Percentiles rank a stretch among this genome's conserved stretches.
Evolutionary conservation across 2,113 vertebrate genomes (phyloP).

Genomic region (Erythrocebus patas): DNA sequence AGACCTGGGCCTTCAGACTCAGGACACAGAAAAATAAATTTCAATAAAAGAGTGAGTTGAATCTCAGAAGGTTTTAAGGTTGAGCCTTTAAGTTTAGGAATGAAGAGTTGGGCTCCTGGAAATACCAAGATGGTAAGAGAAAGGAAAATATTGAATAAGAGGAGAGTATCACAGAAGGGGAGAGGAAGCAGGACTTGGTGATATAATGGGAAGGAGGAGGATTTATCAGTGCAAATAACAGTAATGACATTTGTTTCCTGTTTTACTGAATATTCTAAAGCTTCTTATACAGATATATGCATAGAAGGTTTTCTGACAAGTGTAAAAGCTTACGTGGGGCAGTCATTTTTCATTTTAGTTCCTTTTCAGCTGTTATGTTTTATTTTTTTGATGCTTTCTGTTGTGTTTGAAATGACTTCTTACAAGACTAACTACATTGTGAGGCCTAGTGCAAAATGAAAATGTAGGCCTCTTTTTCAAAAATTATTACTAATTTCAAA

Average conservation of each 20-base stretch:
- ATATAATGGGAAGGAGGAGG: background rate
- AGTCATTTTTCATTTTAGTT: slow-evolving; percentile 28
- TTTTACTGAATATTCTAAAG: background rate
- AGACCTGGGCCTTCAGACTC: background rate
- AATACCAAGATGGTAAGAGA: background rate
- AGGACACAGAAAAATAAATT: background rate
- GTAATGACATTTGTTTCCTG: background rate
- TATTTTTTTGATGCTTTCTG: background rate
- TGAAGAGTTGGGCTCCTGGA: background rate
- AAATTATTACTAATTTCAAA: background rate
- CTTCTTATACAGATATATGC: background rate
- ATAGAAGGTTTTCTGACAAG: background rate
- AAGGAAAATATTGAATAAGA: background rate
- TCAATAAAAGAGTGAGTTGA: background rate
- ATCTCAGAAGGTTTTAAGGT: background rate
- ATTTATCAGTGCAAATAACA: background rate
- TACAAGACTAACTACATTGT: background rate
- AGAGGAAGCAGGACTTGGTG: background rate
- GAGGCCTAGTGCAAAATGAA: background rate
- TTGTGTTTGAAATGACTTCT: slow-evolving; percentile 48
- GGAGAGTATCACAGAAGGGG: background rate
- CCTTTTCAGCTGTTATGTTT: background rate
- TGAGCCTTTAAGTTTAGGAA: background rate
- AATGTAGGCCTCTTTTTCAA: background rate
- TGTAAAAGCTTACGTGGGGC: background rate